Evolutionary conservation across 2,888 invertebrate genomes (phyloP), one percentile per base, ranked within the genome.

Genomic region (Odontomyia ornata): DNA sequence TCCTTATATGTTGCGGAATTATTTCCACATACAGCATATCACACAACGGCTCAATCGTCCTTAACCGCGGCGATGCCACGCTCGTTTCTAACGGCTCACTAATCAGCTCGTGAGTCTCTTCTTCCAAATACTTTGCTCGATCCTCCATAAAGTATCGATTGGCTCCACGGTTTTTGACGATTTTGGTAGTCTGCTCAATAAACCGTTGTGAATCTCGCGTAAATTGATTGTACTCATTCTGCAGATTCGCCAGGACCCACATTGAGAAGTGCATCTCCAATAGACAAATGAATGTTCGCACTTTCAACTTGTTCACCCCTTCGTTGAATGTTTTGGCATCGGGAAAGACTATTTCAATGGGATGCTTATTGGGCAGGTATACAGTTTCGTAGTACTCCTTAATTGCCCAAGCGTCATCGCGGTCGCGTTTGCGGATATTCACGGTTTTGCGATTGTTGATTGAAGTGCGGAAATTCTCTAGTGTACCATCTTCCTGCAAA

Each of bases 321-420:
- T 80, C 79, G 0, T 84, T 72, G 1, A 87, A 86, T 4, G 81
- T 78, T 0, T 82, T 79, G 0, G 83, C 83, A 76, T 83, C 81
- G n/a, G 83, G 81, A 73, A 86, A 86, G 0, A 85, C 84, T 71
- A 84, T 82, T 0, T 85, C 52, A 2, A 83, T 82, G 0, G 84
- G 83, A 77, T 84, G 84, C n/a, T 81, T 76, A 60, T 84, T 84
- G n/a, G 81, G 79, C 47, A 83, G 77, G 69, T 84, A 86, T 0
- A 82, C 81, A 27, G 86, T 82, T 52, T 86, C 84, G 79, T 85
- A 86, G 71, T 82, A 87, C 3, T 83, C 75, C n/a, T 84, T 84
- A 15, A 87, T 84, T 18, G 84, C 85, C 84, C 84, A 84, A 1
- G 86, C 86, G 73, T 86, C 85, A 36, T 86, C 85, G 43, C 83